Base-by-base conservation (phyloP, 2,888 invertebrate species). In the Julus scandinavius region DNA sequence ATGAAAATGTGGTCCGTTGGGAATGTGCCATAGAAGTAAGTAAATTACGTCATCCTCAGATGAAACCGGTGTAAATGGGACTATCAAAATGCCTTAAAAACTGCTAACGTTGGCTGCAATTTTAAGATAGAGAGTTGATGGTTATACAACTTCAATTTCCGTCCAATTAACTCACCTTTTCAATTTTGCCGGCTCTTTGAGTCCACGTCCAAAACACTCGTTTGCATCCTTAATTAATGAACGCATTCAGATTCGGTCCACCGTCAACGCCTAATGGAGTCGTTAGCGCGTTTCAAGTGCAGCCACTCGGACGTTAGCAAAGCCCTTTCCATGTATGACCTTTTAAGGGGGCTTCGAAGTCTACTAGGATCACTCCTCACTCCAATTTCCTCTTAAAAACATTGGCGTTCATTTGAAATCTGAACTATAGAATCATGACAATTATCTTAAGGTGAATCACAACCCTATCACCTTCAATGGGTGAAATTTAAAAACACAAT, bases 131-230 rank as follows among this genome's bases (percentile, higher is more conserved):
- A 5, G 58, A 58, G 17, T 4, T 54, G n/a, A 58, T 17, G n/a
- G n/a, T 58, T 4, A 58, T 58, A n/a, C n/a, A 58, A n/a, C 58
- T 58, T 58, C 58, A 58, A n/a, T 58, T 58, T 58, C 58, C 58
- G 58, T 58, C 58, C 58, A 58, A 58, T 58, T 58, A 58, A 58
- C n/a, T n/a, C 58, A n/a, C 17, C 58, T n/a, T n/a, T 58, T n/a
- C n/a, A 58, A 58, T 58, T 58, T 58, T 58, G n/a, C 17, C 58
- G 58, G 58, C 5, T 58, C 17, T 58, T 58, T n/a, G 4, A n/a
- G 58, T n/a, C 58, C 58, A 5, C n/a, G 58, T 58, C 58, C 17
- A 13, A 58, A 58, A n/a, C 58, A 58, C 58, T 58, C n/a, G 13
- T 9, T n/a, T 5, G n/a, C 58, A 58, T 58, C 58, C 58, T 17